These are phyloP conservation scores for Orbicella faveolata DNA, from an alignment of 64 coral and sea anemone species.

Conservation along the genomic window DNA sequence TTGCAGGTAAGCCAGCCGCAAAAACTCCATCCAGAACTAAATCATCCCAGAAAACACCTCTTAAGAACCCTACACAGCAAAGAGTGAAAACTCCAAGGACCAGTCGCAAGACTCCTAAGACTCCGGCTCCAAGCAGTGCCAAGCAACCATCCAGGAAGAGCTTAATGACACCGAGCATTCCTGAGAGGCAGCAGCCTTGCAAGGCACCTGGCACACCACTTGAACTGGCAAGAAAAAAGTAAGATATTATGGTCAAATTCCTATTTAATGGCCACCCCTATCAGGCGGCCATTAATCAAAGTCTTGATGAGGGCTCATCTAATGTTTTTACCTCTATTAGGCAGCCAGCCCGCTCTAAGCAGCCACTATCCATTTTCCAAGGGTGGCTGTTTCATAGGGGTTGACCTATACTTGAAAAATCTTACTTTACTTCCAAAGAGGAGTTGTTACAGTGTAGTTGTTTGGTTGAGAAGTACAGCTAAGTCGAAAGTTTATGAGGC, in stretches of 20 bases:
- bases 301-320: too few species aligned
- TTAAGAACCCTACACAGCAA: background rate
- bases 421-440: too few species aligned
- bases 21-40: slow-evolving; percentile 14
- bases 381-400: too few species aligned
- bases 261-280: background rate
- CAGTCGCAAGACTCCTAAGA: slow-evolving; percentile 52
- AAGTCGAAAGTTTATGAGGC: too few species aligned
- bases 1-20: background rate
- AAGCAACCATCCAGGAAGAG: slow-evolving; percentile 65
- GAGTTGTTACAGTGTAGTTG: too few species aligned
- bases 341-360: too few species aligned
- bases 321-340: too few species aligned
- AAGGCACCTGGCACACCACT: slow-evolving; percentile 86
- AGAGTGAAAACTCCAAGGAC: background rate
- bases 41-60: background rate
- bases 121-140: background rate
- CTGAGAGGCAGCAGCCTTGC: slow-evolving; percentile 63
- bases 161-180: slow-evolving; percentile 87
- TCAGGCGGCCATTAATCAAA: too few species aligned
- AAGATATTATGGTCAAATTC: background rate
- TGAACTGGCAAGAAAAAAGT: slow-evolving; percentile 89
- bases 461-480: too few species aligned
- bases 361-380: too few species aligned
- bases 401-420: too few species aligned